phyloP scores from a whole-genome alignment of 92 coral and sea anemone genomes.

The Phenganax stokvisi region DNA sequence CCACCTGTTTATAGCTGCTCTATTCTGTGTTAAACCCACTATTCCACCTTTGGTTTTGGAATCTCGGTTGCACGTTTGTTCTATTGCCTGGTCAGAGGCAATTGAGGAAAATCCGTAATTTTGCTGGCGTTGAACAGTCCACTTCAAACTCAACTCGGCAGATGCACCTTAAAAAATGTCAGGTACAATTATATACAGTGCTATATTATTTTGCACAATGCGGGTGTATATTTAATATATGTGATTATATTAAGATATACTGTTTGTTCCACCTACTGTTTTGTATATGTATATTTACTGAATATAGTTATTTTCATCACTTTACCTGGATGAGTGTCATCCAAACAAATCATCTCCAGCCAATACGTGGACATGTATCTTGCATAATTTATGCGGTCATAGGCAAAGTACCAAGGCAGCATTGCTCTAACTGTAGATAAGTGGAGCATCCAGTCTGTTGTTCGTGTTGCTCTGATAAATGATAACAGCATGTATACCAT shows the following conservation, averaged over 20 bases:
- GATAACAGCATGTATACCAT: not conserved
- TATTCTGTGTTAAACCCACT: not conserved
- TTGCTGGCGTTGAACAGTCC: conserved; percentile 2
- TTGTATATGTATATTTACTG: too few relatives aligned
- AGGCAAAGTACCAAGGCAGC: conserved; percentile 17
- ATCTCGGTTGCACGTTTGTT: conserved; percentile 16
- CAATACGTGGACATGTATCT: not conserved
- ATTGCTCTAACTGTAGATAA: not conserved
- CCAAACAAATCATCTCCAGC: conserved; percentile 12
- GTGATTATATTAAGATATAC: too few relatives aligned
- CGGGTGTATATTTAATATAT: too few relatives aligned
- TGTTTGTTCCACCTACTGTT: too few relatives aligned
- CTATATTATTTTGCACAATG: not conserved
- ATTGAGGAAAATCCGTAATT: not conserved
- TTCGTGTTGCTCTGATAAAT: conserved; percentile 22
- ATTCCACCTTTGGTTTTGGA: conserved; percentile 14
- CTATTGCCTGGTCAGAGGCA: conserved; percentile 2
- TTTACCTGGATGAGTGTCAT: conserved; percentile 9
- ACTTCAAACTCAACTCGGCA: not conserved
- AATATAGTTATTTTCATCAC: not conserved
- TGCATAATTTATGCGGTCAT: conserved; percentile 12
- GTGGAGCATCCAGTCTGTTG: conserved; percentile 16
- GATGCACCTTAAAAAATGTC: too few relatives aligned
- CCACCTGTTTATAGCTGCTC: conserved; percentile 3
- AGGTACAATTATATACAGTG: not conserved